These are phyloP conservation scores for Selenia dentaria DNA, from an alignment of 2,888 invertebrate genomes.

Conservation along the genomic window DNA sequence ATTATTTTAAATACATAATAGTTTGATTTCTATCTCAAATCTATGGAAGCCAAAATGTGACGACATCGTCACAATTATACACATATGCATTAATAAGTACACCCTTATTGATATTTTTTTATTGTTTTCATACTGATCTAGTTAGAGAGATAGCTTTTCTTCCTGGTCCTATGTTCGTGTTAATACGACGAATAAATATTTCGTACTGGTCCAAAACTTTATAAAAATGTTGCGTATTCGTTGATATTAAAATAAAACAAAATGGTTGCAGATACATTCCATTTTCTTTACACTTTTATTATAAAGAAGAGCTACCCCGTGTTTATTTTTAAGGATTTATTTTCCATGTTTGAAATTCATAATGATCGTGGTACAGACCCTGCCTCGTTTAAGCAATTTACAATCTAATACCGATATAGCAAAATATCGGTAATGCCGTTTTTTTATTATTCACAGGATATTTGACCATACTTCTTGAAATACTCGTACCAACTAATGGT, in stretches of 20 bases:
- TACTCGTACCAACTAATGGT: no score
- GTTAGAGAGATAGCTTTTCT: conserved; percentile 75
- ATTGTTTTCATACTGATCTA: conserved; percentile 39
- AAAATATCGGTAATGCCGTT: conserved; percentile 49
- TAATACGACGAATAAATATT: conserved; percentile 66
- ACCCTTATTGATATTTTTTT: no score
- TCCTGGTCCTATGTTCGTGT: conserved; percentile 66
- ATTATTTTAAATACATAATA: conserved; percentile 31
- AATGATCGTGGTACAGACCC: conserved; percentile 77
- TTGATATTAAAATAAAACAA: background rate
- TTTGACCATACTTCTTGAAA: conserved; percentile 28
- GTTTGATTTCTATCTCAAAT: conserved; percentile 60
- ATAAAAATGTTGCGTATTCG: conserved; percentile 3
- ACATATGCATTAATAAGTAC: no score
- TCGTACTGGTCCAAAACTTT: conserved; percentile 70
- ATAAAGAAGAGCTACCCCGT: conserved; percentile 71
- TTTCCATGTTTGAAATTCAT: conserved; percentile 52
- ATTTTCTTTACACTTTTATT: conserved; percentile 36
- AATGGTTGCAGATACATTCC: no score
- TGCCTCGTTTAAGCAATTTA: conserved; percentile 81
- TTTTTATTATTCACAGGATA: conserved; percentile 51
- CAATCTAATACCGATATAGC: conserved; percentile 41
- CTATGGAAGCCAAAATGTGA: conserved; percentile 80
- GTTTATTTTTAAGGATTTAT: conserved; percentile 50
- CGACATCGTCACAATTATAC: conserved; percentile 46